Conservation (phyloP, 2,113 vertebrate genomes). For the Loxodonta africana region DNA sequence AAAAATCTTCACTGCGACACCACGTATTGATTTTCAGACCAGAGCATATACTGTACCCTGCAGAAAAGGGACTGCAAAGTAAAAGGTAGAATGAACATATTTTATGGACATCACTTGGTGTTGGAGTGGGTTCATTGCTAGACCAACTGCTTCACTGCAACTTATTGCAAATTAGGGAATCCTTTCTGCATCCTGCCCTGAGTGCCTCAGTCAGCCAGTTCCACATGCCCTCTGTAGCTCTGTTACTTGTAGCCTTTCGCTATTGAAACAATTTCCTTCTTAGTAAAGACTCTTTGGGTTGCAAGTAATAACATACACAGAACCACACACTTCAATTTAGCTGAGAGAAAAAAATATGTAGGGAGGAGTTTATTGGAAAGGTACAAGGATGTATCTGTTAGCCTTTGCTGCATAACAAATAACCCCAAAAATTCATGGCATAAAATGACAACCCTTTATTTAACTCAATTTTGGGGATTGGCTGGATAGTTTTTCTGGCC, state of each 20-base stretch:
- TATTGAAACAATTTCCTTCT: slow-evolving; percentile 8
- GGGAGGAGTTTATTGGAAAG: neutral
- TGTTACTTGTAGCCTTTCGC: slow-evolving; percentile 30
- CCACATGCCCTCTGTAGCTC: neutral
- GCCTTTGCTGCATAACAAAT: slow-evolving; percentile 31
- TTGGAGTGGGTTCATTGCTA: neutral
- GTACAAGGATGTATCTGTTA: neutral
- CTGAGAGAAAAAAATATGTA: neutral
- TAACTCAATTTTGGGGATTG: slow-evolving; percentile 9
- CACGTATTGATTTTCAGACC: neutral
- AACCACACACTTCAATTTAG: neutral
- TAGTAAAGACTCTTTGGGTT: slow-evolving; percentile 15
- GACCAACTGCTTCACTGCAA: neutral
- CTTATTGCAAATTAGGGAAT: neutral
- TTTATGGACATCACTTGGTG: neutral
- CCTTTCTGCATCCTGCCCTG: neutral
- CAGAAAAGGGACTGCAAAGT: neutral
- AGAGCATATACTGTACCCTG: neutral
- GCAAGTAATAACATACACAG: slow-evolving; percentile 14
- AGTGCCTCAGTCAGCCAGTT: neutral
- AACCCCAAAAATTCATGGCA: neutral
- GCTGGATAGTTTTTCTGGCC: neutral
- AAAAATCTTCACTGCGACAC: neutral
- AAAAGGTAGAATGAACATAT: neutral
- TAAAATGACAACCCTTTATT: slow-evolving; percentile 6